Base-by-base conservation (phyloP, 2,888 invertebrate genomes). In the Flabesymbios commensalis region DNA sequence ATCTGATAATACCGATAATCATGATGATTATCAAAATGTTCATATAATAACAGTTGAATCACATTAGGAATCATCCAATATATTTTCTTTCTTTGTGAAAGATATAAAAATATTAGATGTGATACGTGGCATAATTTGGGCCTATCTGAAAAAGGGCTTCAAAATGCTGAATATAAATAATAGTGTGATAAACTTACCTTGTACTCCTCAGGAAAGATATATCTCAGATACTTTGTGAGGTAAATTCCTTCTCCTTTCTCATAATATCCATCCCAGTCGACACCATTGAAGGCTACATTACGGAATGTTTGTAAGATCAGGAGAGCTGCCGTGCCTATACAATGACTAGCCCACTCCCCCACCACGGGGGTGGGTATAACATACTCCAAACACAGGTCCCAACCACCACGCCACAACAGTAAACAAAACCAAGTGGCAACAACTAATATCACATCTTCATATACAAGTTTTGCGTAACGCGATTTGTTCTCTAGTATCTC, bases 401-500 rank as follows among this genome's bases (percentile, higher is more conserved):
- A 70, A 26, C 55, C 66, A 4, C 71, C 71, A 4, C 69, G 55
- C 71, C 71, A 71, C 19, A 66, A 47, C 61, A 71, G 48, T 24
- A 71, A 57, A 31, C 63, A 63, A n/a, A 57, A 61, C 69, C 71
- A 69, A 14, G 66, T 68, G 17, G 63, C 52, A 10, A 58, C 32
- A 29, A 63, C 54, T 41, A 66, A 66, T 10, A 71, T 33, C 3
- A 53, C 26, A 41, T 69, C 68, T 39, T 71, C 71, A 42, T 56
- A 71, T 14, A 59, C 42, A 3, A 70, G 41, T 52, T 70, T 69
- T 10, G 28, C 31, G 47, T 43, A 48, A 3, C 7, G 14, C 2
- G 24, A 28, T 31, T 47, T 32, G 1, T 42, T 51, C 32, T 64
- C 64, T 14, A 67, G 59, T 2, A 31, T 39, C 24, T 33, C 47